phyloP scores from a whole-genome alignment of 2,888 invertebrate genomes.

The Ashinkailepas kermadecensis region DNA sequence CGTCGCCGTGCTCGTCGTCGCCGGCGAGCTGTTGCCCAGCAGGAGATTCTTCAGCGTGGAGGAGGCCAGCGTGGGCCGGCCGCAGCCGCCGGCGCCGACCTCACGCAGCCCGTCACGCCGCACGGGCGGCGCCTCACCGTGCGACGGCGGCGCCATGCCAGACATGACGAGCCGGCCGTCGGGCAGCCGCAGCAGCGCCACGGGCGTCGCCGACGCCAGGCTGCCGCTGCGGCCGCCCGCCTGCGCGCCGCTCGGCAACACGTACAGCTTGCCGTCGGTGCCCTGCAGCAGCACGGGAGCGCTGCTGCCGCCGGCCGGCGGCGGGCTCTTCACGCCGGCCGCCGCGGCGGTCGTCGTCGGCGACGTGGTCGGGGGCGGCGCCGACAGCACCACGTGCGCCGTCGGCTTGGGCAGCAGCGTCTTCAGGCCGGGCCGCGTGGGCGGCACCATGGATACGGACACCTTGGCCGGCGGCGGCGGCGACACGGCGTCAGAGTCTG shows the following conservation, averaged over 20 bases:
- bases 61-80: no score
- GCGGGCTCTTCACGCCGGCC: no score
- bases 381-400: background rate
- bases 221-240: background rate
- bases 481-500: background rate
- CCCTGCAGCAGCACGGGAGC: background rate
- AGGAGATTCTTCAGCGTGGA: slow-evolving; percentile 10
- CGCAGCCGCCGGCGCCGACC: background rate
- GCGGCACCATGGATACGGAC: background rate
- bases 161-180: slow-evolving; percentile 17
- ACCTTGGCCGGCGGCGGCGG: background rate
- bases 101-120: background rate
- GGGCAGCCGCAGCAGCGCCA: slow-evolving; percentile 11
- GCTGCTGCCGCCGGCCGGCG: background rate
- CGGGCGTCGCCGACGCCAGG: background rate
- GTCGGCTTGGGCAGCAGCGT: slow-evolving; percentile 14
- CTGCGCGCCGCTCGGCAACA: background rate
- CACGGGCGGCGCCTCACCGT: background rate
- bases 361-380: background rate
- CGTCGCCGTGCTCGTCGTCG: background rate
- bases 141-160: background rate
- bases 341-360: background rate
- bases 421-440: background rate
- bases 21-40: background rate
- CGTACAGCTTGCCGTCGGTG: background rate